phyloP scores from a whole-genome alignment of 2,888 invertebrate species.

The Coronaproctus castanopsis region DNA sequence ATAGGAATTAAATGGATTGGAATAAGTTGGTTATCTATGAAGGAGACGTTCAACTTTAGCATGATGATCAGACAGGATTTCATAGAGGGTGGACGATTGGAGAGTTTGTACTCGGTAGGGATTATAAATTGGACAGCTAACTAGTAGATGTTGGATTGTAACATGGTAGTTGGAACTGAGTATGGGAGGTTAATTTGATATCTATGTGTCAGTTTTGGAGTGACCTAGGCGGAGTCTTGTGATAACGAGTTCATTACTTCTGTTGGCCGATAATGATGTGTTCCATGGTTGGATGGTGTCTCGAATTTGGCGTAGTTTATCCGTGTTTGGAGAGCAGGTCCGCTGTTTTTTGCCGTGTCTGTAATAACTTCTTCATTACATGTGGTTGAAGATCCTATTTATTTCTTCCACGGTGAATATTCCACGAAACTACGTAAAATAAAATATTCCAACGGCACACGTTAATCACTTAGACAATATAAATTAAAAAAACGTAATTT shows the following conservation, averaged over 20 bases:
- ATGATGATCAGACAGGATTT: not conserved
- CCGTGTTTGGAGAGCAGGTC: not conserved
- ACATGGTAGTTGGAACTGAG: not conserved
- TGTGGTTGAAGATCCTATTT: no score
- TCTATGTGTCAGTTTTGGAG: not conserved
- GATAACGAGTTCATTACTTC: not conserved
- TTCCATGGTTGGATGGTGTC: not conserved
- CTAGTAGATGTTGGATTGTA: not conserved
- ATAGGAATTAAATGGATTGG: not conserved
- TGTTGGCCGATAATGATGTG: not conserved
- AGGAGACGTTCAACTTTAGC: not conserved
- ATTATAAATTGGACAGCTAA: not conserved
- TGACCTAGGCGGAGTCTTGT: not conserved
- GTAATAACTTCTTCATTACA: no score
- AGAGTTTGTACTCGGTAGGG: not conserved
- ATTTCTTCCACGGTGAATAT: no score
- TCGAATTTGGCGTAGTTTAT: not conserved
- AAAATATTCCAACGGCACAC: no score
- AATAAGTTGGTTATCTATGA: not conserved
- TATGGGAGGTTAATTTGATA: not conserved
- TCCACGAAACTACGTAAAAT: no score
- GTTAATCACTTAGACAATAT: no score
- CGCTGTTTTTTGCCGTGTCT: not conserved
- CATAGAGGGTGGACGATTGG: not conserved
- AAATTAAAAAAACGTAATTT: no score